Conservation (phyloP, 1,140 invertebrate species). For the Brachionus asplanchnoidis region DNA sequence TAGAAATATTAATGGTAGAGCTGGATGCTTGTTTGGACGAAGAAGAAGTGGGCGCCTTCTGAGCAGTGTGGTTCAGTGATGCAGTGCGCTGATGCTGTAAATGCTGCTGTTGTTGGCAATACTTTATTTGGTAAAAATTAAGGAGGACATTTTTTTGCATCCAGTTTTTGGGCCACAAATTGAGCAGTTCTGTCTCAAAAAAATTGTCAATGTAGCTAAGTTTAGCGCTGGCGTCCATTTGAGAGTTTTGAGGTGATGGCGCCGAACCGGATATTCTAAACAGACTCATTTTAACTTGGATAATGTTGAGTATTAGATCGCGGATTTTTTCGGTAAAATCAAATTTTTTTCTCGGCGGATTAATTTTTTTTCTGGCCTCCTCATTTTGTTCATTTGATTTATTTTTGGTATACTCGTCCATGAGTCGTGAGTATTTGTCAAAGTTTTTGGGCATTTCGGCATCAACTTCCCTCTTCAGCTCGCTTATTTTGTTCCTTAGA, state of each 20-base stretch:
- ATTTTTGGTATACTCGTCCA: neutral
- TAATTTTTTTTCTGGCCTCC: neutral
- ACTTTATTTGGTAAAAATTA: conserved; percentile 30
- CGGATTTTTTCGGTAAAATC: conserved; percentile 22
- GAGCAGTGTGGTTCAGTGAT: neutral
- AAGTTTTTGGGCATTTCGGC: conserved; percentile 2
- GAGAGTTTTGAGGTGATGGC: conserved; percentile 14
- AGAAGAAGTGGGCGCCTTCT: neutral
- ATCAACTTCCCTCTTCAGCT: conserved; percentile 7
- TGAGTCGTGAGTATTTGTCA: neutral
- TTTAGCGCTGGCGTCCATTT: neutral
- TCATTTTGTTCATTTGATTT: neutral
- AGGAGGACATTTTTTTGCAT: conserved; percentile 33
- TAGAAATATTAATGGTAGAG: neutral
- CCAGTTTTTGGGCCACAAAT: conserved; percentile 35
- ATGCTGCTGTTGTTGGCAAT: conserved; percentile 21
- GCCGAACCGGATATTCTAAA: neutral
- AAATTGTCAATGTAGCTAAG: conserved; percentile 2
- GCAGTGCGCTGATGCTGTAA: neutral
- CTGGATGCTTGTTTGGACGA: neutral
- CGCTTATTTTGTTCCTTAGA: conserved; percentile 4
- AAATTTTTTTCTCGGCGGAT: conserved; percentile 32
- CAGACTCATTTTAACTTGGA: neutral
- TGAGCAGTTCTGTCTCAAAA: conserved; percentile 17
- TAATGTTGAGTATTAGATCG: neutral